Base-by-base conservation (phyloP, 2,113 vertebrate genomes). In the Odocoileus hemionus region DNA sequence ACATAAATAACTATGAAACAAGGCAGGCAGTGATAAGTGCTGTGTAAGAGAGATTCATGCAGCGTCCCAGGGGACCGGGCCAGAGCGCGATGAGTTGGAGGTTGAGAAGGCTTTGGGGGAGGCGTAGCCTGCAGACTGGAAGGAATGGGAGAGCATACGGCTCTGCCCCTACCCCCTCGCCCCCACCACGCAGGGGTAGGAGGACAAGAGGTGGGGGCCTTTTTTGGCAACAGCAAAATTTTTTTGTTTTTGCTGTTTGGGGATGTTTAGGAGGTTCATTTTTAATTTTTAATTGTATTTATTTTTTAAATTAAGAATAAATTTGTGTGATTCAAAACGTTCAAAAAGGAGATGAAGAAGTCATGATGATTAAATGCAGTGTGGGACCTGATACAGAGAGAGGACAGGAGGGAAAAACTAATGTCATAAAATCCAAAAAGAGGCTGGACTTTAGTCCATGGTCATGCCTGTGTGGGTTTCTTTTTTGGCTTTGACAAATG, bases 1-100 rank as follows among this genome's bases (percentile, higher is more conserved):
- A 92, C 95, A 95, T 97, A 98, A 97, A 97, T 97, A 97, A 96
- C 97, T 57, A 93, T 94, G 98, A 97, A 79, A 58, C 91, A 45
- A 96, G 93, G 95, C 96, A 96, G 95, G 78, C 93, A 3, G 96
- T 95, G 97, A 79, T 89, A 92, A 96, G 96, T 93, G 96, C 95
- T 80, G 61, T 79, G 79, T 93, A 78, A 95, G 96, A 97, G 94
- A 97, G 96, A 98, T 91, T 96, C 97, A 97, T 89, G 93, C 70
- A 26, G 54, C 2, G 0, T 96, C 98, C 96, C 91, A 0, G 9
- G 97, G 96, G 93, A 83, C 85, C 2, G 0, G 92, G 64, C 50
- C n/a, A 60, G 95, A 90, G 30, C 23, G 17, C 3, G 0, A 0
- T 17, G 54, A 39, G 23, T 55, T 89, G 64, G 76, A 92, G 52